Evolutionary conservation across 2,888 invertebrate genomes (phyloP).

Genomic region (Nemurella pictetii): DNA sequence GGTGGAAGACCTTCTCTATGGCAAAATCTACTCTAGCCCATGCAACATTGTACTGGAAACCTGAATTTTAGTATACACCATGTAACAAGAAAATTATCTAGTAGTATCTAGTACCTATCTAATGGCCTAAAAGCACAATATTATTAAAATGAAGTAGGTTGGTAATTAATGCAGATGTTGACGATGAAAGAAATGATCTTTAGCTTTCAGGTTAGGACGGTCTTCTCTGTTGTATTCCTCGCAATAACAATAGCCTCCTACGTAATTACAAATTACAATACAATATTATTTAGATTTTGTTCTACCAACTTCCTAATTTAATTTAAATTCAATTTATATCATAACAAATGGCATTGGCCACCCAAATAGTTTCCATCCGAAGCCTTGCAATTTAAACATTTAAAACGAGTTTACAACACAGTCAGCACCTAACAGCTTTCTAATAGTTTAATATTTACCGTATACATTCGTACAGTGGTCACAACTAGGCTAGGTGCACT

Average conservation of each 20-base stretch:
- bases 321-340: background rate
- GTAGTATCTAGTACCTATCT: background rate
- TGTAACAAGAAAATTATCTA: background rate
- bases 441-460: constrained; percentile 1
- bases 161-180: background rate
- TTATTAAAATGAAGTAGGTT: constrained; percentile 6
- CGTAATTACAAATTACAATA: background rate
- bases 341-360: background rate
- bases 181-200: background rate
- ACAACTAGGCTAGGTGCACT: constrained; percentile 12
- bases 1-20: constrained; percentile 32
- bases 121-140: constrained; percentile 18
- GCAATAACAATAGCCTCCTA: background rate
- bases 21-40: background rate
- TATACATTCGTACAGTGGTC: constrained; percentile 13
- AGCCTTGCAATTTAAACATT: background rate
- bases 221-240: background rate
- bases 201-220: background rate
- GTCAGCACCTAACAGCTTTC: constrained; percentile 26
- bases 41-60: background rate
- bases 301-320: background rate
- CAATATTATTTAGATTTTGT: background rate
- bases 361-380: background rate
- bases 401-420: constrained; percentile 5
- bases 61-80: constrained; percentile 10